Base-by-base conservation (phyloP, 2,888 invertebrate genomes). In the Drosophila testacea region DNA sequence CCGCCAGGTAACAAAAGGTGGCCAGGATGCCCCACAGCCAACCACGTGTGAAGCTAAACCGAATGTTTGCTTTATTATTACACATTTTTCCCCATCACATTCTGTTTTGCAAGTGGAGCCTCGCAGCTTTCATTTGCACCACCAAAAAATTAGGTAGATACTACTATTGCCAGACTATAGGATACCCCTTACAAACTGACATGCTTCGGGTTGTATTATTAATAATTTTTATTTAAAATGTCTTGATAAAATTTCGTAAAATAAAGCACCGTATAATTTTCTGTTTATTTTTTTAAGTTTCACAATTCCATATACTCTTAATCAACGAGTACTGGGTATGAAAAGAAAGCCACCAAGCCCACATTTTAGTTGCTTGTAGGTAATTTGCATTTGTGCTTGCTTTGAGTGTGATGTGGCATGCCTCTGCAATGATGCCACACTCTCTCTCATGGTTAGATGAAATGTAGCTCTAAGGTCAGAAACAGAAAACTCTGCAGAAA, bases 11-110 rank as follows among this genome's bases (percentile, higher is more conserved):
- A 78, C 79, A 79, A 81, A 73, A 72, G 79, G 66, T 66, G 60
- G 39, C 54, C 73, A 77, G 60, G n/a, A 78, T 87, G 63, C 76
- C 80, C 63, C 63, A 27, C 70, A 68, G 63, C 60, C 70, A 81
- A 61, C 88, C 83, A 83, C 71, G 86, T 81, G 86, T 80, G 73
- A 80, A 63, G 52, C 64, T 42, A 50, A 68, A 54, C 47, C 69
- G 69, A 79, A 79, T 71, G 73, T 67, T 73, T 64, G 74, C 62
- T 65, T 73, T 83, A 69, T 51, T 72, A 70, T 69, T 71, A 55
- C 54, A 64, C 67, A 32, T 32, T 32, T 77, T 61, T 36, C 13
- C 13, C 13, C 13, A 7, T 4, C 30, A 30, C 32, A 30, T 47
- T 38, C 38, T 34, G 32, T 38, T 27, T 32, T 32, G 51, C 16